Evolutionary conservation across 2,797 vertebrate species (phyloP).

Genomic region (Clarias platycephalus): DNA sequence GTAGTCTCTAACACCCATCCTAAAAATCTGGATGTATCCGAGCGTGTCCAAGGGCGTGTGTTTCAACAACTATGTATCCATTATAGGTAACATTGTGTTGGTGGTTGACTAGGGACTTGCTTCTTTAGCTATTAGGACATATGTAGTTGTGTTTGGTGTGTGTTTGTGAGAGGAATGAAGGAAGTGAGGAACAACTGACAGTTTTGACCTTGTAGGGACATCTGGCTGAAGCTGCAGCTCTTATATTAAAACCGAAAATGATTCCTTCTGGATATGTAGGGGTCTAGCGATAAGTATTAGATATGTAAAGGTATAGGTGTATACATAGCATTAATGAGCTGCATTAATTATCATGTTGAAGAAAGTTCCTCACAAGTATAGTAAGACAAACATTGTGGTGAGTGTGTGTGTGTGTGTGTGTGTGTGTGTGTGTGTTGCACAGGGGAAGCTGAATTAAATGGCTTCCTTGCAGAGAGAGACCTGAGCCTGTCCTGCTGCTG

Average conservation of each 20-base stretch:
- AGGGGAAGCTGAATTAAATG: slow-evolving; percentile 58
- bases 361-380: slow-evolving; percentile 13
- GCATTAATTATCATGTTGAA: background rate
- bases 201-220: slow-evolving; percentile 20
- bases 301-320: background rate
- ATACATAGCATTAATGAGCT: background rate
- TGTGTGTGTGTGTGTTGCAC: slow-evolving; percentile 39
- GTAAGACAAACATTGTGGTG: slow-evolving; percentile 21
- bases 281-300: background rate
- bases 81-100: background rate
- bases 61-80: background rate
- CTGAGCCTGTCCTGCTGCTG: slow-evolving; percentile 58
- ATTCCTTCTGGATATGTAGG: background rate
- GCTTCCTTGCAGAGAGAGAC: slow-evolving; percentile 58
- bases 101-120: background rate
- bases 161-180: background rate
- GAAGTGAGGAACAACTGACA: slow-evolving; percentile 5
- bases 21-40: background rate
- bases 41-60: background rate
- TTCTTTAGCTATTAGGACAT: background rate
- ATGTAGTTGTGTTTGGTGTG: slow-evolving; percentile 12
- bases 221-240: background rate
- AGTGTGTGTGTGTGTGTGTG: slow-evolving; percentile 46
- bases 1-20: background rate
- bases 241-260: background rate